Base-by-base conservation (phyloP, 2,888 invertebrate genomes). In the Apomyelois bistriatella region DNA sequence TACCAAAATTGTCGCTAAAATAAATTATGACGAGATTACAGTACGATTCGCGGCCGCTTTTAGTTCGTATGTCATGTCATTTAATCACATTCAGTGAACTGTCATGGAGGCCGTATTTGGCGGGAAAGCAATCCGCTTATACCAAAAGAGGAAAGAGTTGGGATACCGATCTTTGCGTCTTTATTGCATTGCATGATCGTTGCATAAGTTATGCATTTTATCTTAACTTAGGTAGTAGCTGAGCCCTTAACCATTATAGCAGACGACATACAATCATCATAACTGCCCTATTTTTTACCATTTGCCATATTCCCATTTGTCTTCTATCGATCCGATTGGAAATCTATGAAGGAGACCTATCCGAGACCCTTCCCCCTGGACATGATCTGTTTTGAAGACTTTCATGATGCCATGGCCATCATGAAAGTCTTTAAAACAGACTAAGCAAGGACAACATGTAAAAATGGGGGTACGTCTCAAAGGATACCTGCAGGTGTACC, bases 121-220 rank as follows among this genome's bases (percentile, higher is more conserved):
- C 80, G 87, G 82, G 89, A 90, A 89, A 90, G 89, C 87, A 84
- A 88, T 86, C 83, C 80, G 83, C 83, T 85, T 85, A 78, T 71
- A 66, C 87, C 79, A 73, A 84, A 87, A 82, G 78, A 77, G 88
- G 83, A 80, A 75, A 76, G 69, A 61, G 71, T 61, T 69, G 76
- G 77, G 80, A 81, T 82, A 79, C 77, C 59, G 65, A 71, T 70
- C 68, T 73, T 81, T 80, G 79, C 78, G 77, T 83, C 82, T 85
- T 84, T 85, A 86, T 79, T 81, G 81, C 85, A 77, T 77, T 75
- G 75, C 72, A 56, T 58, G 58, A 55, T 56, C 61, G 58, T 77
- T 78, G 75, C 77, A 72, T 76, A 77, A 77, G 66, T 61, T 54
- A 62, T 69, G 76, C 75, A 77, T 76, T 79, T 79, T 78, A 71